Base-by-base conservation (phyloP, 2,888 invertebrate species). In the Psylliodes chrysocephalus region DNA sequence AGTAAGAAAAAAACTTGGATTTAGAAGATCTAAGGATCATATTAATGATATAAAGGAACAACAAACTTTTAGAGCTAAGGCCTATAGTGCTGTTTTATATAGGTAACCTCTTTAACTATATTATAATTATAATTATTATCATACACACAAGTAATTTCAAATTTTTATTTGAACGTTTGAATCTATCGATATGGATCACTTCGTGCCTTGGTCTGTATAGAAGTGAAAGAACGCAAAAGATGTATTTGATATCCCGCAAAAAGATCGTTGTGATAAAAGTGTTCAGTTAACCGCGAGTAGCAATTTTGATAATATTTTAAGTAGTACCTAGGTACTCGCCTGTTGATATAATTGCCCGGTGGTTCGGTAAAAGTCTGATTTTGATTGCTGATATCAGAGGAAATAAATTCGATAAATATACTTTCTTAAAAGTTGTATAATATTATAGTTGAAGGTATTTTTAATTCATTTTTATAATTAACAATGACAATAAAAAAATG, bases 321-420 rank as follows among this genome's bases (percentile, higher is more conserved):
- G 33, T 44, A 42, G 35, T 14, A 62, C 15, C 49, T 51, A n/a
- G n/a, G n/a, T n/a, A n/a, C n/a, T n/a, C 8, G 40, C 18, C n/a
- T 42, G 14, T 44, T 10, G 40, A 55, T 62, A 42, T 42, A 51
- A 51, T 40, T 51, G 38, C 46, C 60, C 38, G 53, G 42, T 63
- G 56, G 42, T 57, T 51, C 10, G 35, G 62, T 63, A 63, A 63
- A 63, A 63, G 62, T 63, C 30, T 42, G 62, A 63, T 63, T 49
- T 22, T 14, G 40, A 60, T 59, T 53, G 35, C 42, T 30, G 54
- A 63, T 63, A 63, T 4, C n/a, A 22, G 35, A 25, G 18, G 10
- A 22, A 59, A 59, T 59, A 54, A 53, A 60, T 63, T 18, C 35
- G 25, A 53, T 63, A 35, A 47, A 17, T 10, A 40, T 25, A 33